A percentile compares a stretch with the other conserved stretches of the same genome.
These are phyloP conservation scores for Apamea crenata DNA, from an alignment of 2,888 invertebrate species.

Conservation along the genomic window DNA sequence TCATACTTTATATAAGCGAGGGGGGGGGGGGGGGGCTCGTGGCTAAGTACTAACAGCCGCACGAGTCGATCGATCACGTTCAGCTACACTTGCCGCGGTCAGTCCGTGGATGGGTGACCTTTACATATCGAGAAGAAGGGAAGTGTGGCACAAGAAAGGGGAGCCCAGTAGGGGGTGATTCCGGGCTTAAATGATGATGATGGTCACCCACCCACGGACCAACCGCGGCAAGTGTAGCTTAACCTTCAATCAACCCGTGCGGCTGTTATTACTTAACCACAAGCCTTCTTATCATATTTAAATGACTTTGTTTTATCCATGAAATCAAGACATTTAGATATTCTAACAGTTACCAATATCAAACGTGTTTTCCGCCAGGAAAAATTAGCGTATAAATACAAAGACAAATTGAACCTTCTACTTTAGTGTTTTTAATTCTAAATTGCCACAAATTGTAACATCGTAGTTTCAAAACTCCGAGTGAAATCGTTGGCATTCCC, in stretches of 20 bases:
- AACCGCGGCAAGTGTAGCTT: no score
- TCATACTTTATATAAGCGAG: slow-evolving; percentile 29
- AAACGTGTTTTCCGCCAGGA: background rate
- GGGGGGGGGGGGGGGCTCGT: no score
- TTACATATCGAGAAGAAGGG: background rate
- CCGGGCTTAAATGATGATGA: no score
- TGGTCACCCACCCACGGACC: no score
- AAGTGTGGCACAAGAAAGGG: no score
- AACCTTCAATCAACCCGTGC: no score
- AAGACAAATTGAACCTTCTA: background rate
- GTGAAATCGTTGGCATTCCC: slow-evolving; percentile 15
- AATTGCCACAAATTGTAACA: slow-evolving; percentile 14
- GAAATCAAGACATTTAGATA: background rate
- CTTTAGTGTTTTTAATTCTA: background rate
- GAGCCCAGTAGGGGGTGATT: no score
- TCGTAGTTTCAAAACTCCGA: background rate
- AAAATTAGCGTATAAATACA: background rate
- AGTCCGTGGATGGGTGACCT: background rate
- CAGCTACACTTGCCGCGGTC: no score
- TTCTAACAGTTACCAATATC: background rate
- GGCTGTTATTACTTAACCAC: background rate
- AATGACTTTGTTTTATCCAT: background rate
- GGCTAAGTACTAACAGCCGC: no score
- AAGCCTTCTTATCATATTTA: background rate
- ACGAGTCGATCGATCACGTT: no score